Evolutionary conservation across 2,797 vertebrate genomes (phyloP).

Genomic region (Mormyrops boulengeri): DNA sequence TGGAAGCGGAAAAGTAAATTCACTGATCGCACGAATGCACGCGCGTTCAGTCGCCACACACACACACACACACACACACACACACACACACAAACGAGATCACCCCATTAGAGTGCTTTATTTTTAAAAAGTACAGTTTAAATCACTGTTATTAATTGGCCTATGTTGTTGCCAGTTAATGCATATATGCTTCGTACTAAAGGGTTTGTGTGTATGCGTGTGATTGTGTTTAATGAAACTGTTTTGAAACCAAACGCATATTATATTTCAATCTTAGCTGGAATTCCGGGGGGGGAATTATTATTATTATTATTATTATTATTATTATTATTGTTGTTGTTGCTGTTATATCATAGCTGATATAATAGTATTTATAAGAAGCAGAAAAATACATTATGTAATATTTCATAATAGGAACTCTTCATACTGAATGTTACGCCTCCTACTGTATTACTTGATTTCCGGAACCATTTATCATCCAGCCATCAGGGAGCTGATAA

Average conservation of each 20-base stretch:
- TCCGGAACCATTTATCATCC: slow-evolving; percentile 2
- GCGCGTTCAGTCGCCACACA: not conserved
- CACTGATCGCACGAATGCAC: not conserved
- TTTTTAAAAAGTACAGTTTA: not conserved
- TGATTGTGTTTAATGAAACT: not conserved
- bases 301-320: not conserved
- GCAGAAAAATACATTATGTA: not conserved
- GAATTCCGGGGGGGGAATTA: not conserved
- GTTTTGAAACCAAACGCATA: not conserved
- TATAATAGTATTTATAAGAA: not conserved
- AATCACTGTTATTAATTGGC: not conserved
- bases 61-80: not conserved
- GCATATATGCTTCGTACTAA: not conserved
- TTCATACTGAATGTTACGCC: not conserved
- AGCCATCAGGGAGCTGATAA: not conserved
- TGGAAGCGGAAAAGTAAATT: not conserved
- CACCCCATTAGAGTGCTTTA: not conserved
- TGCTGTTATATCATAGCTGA: not conserved
- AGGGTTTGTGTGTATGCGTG: not conserved
- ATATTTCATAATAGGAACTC: not conserved
- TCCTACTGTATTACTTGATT: not conserved
- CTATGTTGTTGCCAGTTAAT: not conserved
- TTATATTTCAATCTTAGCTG: not conserved
- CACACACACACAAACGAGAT: not conserved
- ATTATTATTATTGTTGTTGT: not conserved